Base-by-base conservation (phyloP, 2,888 invertebrate species). In the Acleris emargana region DNA sequence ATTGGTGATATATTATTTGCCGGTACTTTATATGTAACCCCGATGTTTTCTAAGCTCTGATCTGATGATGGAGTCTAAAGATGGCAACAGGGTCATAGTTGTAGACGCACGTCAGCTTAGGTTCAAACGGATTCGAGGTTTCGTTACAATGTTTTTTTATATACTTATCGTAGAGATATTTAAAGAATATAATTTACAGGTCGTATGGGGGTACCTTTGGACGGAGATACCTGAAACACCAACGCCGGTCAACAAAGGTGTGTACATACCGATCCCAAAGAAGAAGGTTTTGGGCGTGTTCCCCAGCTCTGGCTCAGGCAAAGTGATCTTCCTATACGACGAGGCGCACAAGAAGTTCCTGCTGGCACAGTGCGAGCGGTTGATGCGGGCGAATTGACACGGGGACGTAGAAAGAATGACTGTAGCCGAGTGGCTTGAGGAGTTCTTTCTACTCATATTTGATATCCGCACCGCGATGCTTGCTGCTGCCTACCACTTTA, bases 141-240 rank as follows among this genome's bases (percentile, higher is more conserved):
- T 11, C 11, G 25, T 32, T 32, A 11, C 1, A 1, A 38, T 38
- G 11, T 38, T 13, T 38, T 6, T 38, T 38, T 13, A 38, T 38
- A 38, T 1, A 13, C 38, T 38, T 13, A 38, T 53, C 50, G 54
- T 28, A 25, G 20, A 43, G 20, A n/a, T 42, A 18, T 47, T 43
- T 22, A 13, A 32, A 43, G 11, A 38, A 22, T 18, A 52, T 64
- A 57, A 57, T 73, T 51, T 47, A 64, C 81, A 96, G 96, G 94
- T 95, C 71, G 95, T 96, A 62, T 97, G 97, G 96, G 86, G 94
- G 0, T 95, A 95, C 77, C 94, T 95, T 0, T 98, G 97, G 96
- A 90, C 93, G 64, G 97, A 97, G 76, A 90, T 97, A 16, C 94
- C 94, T 53, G 94, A 94, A 58, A 89, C 94, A 42, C 96, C 96